Evolutionary conservation across 2,888 invertebrate genomes (phyloP).

Genomic region (Polietes domitor): DNA sequence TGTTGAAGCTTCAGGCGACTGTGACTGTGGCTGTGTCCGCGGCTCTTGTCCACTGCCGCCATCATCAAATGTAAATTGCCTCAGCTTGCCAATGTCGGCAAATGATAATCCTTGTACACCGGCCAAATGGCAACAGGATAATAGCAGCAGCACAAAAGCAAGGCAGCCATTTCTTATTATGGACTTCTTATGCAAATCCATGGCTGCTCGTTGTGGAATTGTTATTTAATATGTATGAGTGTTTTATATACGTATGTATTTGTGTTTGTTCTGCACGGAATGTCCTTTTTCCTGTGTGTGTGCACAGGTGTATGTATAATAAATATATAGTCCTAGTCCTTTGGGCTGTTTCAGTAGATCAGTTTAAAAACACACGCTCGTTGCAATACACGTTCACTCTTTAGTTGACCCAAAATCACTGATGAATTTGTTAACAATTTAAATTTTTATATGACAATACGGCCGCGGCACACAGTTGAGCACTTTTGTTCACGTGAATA

Average conservation of each 20-base stretch:
- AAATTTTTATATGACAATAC: conserved; percentile 61
- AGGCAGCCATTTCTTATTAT: conserved; percentile 36
- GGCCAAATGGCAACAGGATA: conserved; percentile 52
- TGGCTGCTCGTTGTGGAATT: conserved; percentile 13
- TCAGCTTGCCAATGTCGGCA: conserved; percentile 44
- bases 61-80: conserved; percentile 69
- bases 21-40: conserved; percentile 48
- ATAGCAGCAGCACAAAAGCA: conserved; percentile 30
- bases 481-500: conserved; percentile 20
- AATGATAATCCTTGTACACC: conserved; percentile 60
- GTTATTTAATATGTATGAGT: neutral
- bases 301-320: neutral
- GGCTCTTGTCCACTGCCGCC: conserved; percentile 49
- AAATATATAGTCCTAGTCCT: neutral
- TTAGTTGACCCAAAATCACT: conserved; percentile 60
- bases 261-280: neutral
- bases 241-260: neutral
- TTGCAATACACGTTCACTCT: conserved; percentile 44
- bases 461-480: conserved; percentile 32
- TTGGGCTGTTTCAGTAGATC: neutral
- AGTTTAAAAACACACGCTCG: neutral
- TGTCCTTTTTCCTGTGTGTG: neutral
- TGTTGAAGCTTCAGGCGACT: conserved; percentile 61
- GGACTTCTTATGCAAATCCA: conserved; percentile 52
- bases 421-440: conserved; percentile 57